Evolutionary conservation across 2,888 invertebrate species (phyloP).

Genomic region (Synergus japonicus): DNA sequence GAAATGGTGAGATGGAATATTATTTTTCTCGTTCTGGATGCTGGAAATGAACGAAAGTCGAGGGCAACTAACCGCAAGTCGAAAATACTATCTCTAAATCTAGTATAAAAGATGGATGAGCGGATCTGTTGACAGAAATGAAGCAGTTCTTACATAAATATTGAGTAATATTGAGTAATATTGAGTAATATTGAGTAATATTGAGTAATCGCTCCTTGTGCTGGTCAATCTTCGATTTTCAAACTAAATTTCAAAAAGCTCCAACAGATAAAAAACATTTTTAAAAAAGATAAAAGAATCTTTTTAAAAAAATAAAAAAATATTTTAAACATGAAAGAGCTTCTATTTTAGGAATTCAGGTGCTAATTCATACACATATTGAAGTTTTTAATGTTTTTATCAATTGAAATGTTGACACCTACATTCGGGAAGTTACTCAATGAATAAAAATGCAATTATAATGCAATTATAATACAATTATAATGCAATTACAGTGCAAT

Average conservation of each 20-base stretch:
- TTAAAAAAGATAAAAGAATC: neutral
- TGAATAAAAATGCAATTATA: no score
- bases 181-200: slow-evolving; percentile 18
- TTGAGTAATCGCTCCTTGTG: slow-evolving; percentile 15
- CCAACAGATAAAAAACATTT: no score
- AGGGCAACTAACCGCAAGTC: slow-evolving; percentile 10
- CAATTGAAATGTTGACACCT: neutral
- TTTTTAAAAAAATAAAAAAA: neutral
- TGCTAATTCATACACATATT: neutral
- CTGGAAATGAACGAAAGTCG: slow-evolving; percentile 20
- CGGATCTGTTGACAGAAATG: slow-evolving; percentile 28
- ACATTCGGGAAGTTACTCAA: no score
- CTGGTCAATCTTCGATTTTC: slow-evolving; percentile 29
- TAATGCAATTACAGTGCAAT: no score
- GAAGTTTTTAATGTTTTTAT: no score
- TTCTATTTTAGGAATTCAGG: neutral
- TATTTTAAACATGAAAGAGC: neutral
- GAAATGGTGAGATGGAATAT: slow-evolving; percentile 17
- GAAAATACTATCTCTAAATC: slow-evolving; percentile 2
- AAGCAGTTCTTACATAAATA: slow-evolving; percentile 26
- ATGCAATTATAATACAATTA: no score
- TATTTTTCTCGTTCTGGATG: slow-evolving; percentile 14
- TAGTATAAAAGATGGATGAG: slow-evolving; percentile 39
- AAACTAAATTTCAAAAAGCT: slow-evolving; percentile 23
- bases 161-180: neutral